Percentiles rank a stretch among this genome's conserved stretches.
These are phyloP conservation scores for Macrosoma leucophasiata DNA, from an alignment of 2,888 invertebrate species.

Conservation along the genomic window DNA sequence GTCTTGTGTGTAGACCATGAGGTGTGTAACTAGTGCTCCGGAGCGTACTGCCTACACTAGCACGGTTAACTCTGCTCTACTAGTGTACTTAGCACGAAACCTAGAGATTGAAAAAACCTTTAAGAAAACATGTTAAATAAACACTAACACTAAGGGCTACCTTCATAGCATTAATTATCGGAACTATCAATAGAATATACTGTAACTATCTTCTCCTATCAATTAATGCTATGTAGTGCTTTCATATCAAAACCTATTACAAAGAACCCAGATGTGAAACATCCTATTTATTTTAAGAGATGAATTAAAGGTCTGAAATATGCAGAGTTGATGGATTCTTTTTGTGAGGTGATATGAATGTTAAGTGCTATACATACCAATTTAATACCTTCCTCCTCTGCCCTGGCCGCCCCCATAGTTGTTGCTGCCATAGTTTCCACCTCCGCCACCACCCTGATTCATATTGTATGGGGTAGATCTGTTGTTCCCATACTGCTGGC, in stretches of 20 bases:
- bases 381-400: conserved; percentile 47
- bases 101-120: conserved; percentile 75
- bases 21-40: conserved; percentile 72
- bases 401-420: conserved; percentile 54
- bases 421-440: conserved; percentile 52
- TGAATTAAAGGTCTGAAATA: too few relatives aligned
- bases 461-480: conserved; percentile 83
- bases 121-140: conserved; percentile 50
- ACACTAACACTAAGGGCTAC: conserved; percentile 49
- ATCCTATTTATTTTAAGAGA: conserved; percentile 37
- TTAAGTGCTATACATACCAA: conserved; percentile 42
- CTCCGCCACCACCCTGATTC: conserved; percentile 76
- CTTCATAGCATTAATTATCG: conserved; percentile 67
- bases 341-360: conserved; percentile 27
- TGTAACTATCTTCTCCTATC: conserved; percentile 37
- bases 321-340: too few relatives aligned
- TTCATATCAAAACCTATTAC: conserved; percentile 32
- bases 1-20: conserved; percentile 69
- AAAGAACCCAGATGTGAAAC: conserved; percentile 32
- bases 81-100: conserved; percentile 76
- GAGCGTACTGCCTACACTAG: conserved; percentile 76
- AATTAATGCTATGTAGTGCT: conserved; percentile 71
- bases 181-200: conserved; percentile 39
- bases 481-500: conserved; percentile 82
- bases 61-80: conserved; percentile 70